These are phyloP conservation scores for Conopomorpha cramerella DNA, from an alignment of 1,140 invertebrate species.

Conservation along the genomic window DNA sequence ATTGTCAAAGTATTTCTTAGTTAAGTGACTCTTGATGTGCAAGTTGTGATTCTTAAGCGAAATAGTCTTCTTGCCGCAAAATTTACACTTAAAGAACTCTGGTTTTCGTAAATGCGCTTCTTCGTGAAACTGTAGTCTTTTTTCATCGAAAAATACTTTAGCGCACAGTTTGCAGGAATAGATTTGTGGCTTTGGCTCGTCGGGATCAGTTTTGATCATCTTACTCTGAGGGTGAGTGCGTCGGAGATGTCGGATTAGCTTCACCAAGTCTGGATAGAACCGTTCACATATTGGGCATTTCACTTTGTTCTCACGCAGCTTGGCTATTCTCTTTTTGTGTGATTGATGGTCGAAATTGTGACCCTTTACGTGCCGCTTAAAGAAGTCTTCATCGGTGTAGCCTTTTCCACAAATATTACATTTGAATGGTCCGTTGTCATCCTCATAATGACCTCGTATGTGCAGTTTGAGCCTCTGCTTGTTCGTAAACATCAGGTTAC, in stretches of 20 bases:
- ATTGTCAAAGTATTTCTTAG: slow-evolving; percentile 36
- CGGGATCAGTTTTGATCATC: slow-evolving; percentile 54
- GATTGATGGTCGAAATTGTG: slow-evolving; percentile 47
- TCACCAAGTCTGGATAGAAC: slow-evolving; percentile 37
- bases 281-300: slow-evolving; percentile 48
- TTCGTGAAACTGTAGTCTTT: slow-evolving; percentile 34
- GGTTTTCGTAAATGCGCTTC: slow-evolving; percentile 43
- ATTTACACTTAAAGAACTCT: slow-evolving; percentile 49
- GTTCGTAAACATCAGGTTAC: slow-evolving; percentile 42
- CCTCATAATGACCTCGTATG: slow-evolving; percentile 38
- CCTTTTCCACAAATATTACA: slow-evolving; percentile 47
- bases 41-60: slow-evolving; percentile 39
- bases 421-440: slow-evolving; percentile 40
- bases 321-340: slow-evolving; percentile 39
- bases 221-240: slow-evolving; percentile 50
- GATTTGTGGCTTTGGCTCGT: slow-evolving; percentile 30
- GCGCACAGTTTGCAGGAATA: slow-evolving; percentile 48
- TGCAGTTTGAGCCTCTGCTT: slow-evolving; percentile 39
- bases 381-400: slow-evolving; percentile 36
- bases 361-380: slow-evolving; percentile 35
- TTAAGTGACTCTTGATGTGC: slow-evolving; percentile 46
- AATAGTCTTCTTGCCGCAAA: slow-evolving; percentile 48
- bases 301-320: slow-evolving; percentile 39
- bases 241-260: slow-evolving; percentile 42
- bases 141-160: slow-evolving; percentile 43